Evolutionary conservation across 1,140 invertebrate genomes (phyloP), one percentile per base, ranked within the genome.

Genomic region (Eurosta solidaginis): DNA sequence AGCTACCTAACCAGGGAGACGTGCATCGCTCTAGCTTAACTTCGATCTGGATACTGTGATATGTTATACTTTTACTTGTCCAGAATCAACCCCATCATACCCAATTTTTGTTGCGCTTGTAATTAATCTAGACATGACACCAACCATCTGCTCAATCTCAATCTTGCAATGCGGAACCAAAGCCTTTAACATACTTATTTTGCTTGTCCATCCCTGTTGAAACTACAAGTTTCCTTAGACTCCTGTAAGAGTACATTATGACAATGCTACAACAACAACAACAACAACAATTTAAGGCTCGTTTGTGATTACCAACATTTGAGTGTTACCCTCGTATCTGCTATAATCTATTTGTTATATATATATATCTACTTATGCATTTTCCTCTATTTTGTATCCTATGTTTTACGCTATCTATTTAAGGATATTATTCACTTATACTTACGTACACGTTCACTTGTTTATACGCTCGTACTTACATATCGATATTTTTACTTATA

Each of bases 391-490:
- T 33, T 59, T 36, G 27, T 27, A 10, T 54, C 50, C 22, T 27
- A n/a, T n/a, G n/a, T n/a, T 25, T 59, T 59, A 25, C 54, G 54
- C 25, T 59, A 59, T 36, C 54, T 59, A 59, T 33, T 54, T 54
- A 25, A 20, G 50, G n/a, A 54, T 54, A 25, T 25, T 54, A 27
- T 54, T 25, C 22, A 59, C 22, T 59, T 59, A n/a, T n/a, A 59
- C 14, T 59, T 4, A 4, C 20, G 33, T 29, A 36, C 54, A 29
- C 22, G 14, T 5, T 17, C 17, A 59, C 1, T 10, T 10, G 22
- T 54, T 3, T 29, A 3, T 0, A 54, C 25, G 7, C 3, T 2
- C 25, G 14, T 29, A 36, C 54, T 59, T 36, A 27, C n/a, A n/a
- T n/a, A n/a, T n/a, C n/a, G n/a, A n/a, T n/a, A n/a, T n/a, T n/a